These are phyloP conservation scores for Therioaphis trifolii DNA, from an alignment of 2,888 invertebrate genomes.

Conservation along the genomic window DNA sequence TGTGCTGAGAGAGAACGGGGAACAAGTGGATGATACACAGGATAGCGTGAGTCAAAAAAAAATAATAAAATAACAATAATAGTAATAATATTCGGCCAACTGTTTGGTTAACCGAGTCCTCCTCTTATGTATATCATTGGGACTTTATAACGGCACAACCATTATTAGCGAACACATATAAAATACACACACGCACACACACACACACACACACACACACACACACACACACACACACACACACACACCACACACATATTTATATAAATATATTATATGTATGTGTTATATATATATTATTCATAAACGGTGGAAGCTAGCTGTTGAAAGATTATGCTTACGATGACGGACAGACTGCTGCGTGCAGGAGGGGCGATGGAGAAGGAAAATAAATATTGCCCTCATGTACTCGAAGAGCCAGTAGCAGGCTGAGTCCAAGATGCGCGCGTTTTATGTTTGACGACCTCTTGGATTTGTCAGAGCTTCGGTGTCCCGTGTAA, in stretches of 20 bases:
- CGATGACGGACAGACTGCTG: background rate
- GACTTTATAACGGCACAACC: slow-evolving; percentile 31
- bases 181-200: background rate
- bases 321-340: background rate
- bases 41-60: background rate
- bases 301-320: slow-evolving; percentile 4
- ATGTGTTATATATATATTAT: slow-evolving; percentile 16
- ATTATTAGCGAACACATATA: background rate
- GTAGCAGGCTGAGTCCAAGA: slow-evolving; percentile 54
- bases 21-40: background rate
- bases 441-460: slow-evolving; percentile 57
- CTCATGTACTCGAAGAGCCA: slow-evolving; percentile 35
- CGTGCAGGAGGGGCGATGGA: background rate
- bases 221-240: background rate
- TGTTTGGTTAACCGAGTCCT: slow-evolving; percentile 51
- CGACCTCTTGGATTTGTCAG: slow-evolving; percentile 62
- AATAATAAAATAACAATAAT: slow-evolving; percentile 31
- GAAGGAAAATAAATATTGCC: slow-evolving; percentile 52
- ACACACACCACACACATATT: background rate
- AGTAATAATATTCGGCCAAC: slow-evolving; percentile 38
- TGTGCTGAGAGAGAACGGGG: background rate
- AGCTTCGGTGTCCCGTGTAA: slow-evolving; percentile 44
- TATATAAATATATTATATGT: no score
- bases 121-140: slow-evolving; percentile 13
- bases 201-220: background rate